phyloP scores from a whole-genome alignment of 1,140 invertebrate genomes.

The Tetragnatha versicolor region DNA sequence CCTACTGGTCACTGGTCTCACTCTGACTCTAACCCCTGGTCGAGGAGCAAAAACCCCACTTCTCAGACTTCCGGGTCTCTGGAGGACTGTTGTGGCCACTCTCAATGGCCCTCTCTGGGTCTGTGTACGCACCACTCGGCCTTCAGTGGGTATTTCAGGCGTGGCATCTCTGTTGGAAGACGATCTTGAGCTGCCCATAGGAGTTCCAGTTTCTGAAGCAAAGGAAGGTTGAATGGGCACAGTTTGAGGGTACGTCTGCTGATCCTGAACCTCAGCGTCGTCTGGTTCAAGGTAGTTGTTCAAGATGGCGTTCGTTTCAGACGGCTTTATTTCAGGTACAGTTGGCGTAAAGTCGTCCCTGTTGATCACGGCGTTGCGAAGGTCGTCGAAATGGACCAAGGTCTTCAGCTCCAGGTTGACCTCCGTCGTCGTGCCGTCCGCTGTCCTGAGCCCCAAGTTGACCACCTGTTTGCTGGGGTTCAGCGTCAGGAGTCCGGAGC shows the following conservation, averaged over 20 bases:
- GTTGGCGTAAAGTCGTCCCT: constrained; percentile 19
- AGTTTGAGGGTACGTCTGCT: constrained; percentile 49
- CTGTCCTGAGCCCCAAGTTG: constrained; percentile 60
- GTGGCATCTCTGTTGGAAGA: constrained; percentile 23
- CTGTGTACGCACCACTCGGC: constrained; percentile 22
- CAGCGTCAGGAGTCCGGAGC: constrained; percentile 59
- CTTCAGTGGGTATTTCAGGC: constrained; percentile 40
- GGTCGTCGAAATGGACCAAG: constrained; percentile 59
- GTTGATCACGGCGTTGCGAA: constrained; percentile 64
- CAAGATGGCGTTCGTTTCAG: constrained; percentile 1
- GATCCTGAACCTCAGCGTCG: constrained; percentile 50
- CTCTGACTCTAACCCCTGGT: constrained; percentile 49
- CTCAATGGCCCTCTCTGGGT: constrained; percentile 37
- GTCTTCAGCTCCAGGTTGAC: constrained; percentile 62
- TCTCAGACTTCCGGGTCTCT: constrained; percentile 34
- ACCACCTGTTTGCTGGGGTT: constrained; percentile 57
- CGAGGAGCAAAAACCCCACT: constrained; percentile 32
- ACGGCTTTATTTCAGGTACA: constrained; percentile 19
- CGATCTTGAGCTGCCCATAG: neutral
- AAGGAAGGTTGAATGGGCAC: constrained; percentile 47
- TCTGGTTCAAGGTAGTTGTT: constrained; percentile 47
- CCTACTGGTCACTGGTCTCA: constrained; percentile 13
- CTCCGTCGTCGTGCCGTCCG: constrained; percentile 60
- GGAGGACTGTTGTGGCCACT: constrained; percentile 24
- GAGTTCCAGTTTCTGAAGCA: constrained; percentile 11